Evolutionary conservation across 2,888 invertebrate genomes (phyloP).

Genomic region (Netelia virgata): DNA sequence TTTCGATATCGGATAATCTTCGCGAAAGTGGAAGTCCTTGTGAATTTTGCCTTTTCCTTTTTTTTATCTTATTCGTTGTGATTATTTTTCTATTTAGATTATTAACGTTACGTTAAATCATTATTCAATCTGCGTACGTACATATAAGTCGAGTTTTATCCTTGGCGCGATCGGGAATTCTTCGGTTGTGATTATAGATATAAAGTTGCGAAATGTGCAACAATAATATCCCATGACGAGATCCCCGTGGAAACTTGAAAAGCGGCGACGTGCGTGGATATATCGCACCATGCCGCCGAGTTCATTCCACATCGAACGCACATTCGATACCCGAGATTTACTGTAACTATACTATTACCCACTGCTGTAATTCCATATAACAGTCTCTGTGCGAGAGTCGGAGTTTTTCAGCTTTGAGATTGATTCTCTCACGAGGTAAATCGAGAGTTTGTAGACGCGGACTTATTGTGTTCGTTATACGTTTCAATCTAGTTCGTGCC

Average conservation of each 20-base stretch:
- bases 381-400: slow-evolving; percentile 3
- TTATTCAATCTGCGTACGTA: slow-evolving; percentile 22
- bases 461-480: slow-evolving; percentile 8
- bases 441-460: slow-evolving; percentile 17
- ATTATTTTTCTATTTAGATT: slow-evolving; percentile 1
- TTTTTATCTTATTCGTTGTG: not conserved
- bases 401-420: slow-evolving; percentile 18
- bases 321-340: slow-evolving; percentile 50
- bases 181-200: slow-evolving; percentile 44
- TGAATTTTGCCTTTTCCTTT: slow-evolving; percentile 5
- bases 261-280: slow-evolving; percentile 5
- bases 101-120: slow-evolving; percentile 29
- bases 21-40: slow-evolving; percentile 50
- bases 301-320: slow-evolving; percentile 19
- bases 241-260: slow-evolving; percentile 60
- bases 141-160: slow-evolving; percentile 4
- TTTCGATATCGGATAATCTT: slow-evolving; percentile 6
- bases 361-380: slow-evolving; percentile 35
- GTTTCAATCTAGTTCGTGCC: not conserved
- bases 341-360: slow-evolving; percentile 41
- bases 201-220: slow-evolving; percentile 49
- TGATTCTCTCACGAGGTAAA: slow-evolving; percentile 35
- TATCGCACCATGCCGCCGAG: not conserved
- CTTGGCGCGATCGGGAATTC: slow-evolving; percentile 42
- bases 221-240: slow-evolving; percentile 6